phyloP scores from a whole-genome alignment of 2,113 vertebrate genomes.

The Pontoporia blainvillei region DNA sequence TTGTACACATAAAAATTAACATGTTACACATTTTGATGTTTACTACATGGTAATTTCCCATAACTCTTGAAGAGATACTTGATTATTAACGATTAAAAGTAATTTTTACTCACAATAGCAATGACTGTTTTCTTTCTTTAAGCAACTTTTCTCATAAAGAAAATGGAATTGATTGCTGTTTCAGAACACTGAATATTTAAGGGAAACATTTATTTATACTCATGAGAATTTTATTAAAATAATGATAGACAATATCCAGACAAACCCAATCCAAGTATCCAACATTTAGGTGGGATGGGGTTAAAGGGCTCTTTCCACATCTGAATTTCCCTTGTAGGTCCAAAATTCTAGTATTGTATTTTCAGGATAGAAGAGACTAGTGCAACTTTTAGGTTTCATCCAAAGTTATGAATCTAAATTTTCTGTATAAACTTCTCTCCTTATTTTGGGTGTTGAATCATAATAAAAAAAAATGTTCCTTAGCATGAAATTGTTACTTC shows the following conservation, averaged over 20 bases:
- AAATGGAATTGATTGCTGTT: not conserved
- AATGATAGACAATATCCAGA: not conserved
- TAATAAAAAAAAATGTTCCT: not conserved
- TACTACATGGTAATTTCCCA: not conserved
- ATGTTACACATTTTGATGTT: not conserved
- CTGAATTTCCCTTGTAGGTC: not conserved
- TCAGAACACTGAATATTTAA: not conserved
- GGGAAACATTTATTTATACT: not conserved
- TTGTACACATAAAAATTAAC: not conserved
- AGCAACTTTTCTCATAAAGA: not conserved
- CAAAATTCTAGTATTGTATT: not conserved
- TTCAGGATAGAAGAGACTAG: not conserved
- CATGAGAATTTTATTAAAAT: not conserved
- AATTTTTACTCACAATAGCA: not conserved
- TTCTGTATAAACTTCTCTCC: not conserved
- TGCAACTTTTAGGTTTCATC: not conserved
- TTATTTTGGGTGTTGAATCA: not conserved
- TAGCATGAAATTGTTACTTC: not conserved
- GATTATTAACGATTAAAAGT: not conserved
- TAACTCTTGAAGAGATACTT: not conserved
- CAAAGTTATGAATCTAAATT: not conserved
- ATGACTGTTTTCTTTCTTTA: not conserved
- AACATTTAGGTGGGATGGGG: not conserved
- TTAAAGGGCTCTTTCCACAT: not conserved
- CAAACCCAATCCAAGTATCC: not conserved